Evolutionary conservation across 2,888 invertebrate species (phyloP).

Genomic region (Timema podura): DNA sequence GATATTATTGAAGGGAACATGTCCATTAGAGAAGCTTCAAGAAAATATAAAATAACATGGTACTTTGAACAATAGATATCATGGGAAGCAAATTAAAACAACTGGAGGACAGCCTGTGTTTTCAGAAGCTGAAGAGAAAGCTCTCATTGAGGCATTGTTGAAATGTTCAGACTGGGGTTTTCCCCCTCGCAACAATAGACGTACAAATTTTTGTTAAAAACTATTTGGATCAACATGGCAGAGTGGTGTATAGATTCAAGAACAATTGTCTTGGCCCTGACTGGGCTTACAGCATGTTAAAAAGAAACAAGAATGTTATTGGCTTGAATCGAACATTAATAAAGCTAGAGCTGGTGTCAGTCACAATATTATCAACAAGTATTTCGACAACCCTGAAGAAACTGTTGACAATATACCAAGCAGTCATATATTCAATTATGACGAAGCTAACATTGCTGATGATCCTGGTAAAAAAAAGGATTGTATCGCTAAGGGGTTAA

Average conservation of each 20-base stretch:
- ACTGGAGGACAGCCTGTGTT: not conserved
- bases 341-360: not conserved
- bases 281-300: not conserved
- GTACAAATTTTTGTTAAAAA: not conserved
- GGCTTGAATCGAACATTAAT: not conserved
- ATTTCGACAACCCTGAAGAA: not conserved
- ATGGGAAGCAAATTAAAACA: not conserved
- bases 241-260: not conserved
- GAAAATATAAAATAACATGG: not conserved
- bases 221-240: not conserved
- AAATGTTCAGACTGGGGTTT: not conserved
- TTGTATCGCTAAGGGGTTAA: conserved; percentile 19
- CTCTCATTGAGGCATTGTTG: not conserved
- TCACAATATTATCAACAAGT: not conserved
- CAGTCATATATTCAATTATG: conserved; percentile 36
- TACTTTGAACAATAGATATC: not conserved
- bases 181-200: not conserved
- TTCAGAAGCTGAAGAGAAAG: conserved; percentile 5
- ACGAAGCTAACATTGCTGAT: conserved; percentile 37
- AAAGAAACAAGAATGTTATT: conserved; percentile 4
- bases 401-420: not conserved
- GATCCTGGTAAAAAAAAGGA: conserved; percentile 34
- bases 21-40: too few relatives aligned
- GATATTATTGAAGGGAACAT: too few relatives aligned
- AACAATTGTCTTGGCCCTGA: not conserved